These are phyloP conservation scores for Trichogramma dendrolimi DNA, from an alignment of 2,888 invertebrate species.

Conservation along the genomic window DNA sequence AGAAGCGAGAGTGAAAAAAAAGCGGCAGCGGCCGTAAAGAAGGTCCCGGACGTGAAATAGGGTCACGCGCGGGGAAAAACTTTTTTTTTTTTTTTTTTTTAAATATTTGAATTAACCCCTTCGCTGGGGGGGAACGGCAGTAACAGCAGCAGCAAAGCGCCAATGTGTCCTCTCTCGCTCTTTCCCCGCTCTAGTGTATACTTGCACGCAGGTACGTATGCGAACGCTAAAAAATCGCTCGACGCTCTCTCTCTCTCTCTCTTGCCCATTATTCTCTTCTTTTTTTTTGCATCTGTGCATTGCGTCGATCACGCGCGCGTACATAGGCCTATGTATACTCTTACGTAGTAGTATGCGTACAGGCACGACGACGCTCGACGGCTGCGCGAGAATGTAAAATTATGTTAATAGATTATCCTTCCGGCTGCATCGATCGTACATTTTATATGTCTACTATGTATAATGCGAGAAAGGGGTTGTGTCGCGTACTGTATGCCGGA, in stretches of 20 bases:
- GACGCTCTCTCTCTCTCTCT: conserved; percentile 32
- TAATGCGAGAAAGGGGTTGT: neutral
- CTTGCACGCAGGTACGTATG: neutral
- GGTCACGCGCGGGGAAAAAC: conserved; percentile 36
- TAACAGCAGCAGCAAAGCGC: neutral
- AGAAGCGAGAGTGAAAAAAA: conserved; percentile 9
- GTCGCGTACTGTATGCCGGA: conserved; percentile 7
- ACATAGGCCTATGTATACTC: too few relatives aligned
- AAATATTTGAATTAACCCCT: conserved; percentile 52
- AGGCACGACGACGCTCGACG: conserved; percentile 29
- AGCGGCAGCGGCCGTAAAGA: conserved; percentile 11
- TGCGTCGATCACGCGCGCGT: neutral
- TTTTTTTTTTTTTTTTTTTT: conserved; percentile 32
- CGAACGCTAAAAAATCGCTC: neutral
- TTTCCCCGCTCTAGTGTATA: neutral
- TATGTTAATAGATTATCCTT: conserved; percentile 54
- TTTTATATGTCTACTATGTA: too few relatives aligned
- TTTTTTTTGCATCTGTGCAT: conserved; percentile 50
- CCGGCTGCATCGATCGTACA: conserved; percentile 22
- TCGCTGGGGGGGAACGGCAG: conserved; percentile 24
- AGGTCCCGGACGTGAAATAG: conserved; percentile 11
- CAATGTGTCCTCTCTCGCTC: too few relatives aligned
- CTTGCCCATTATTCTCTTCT: conserved; percentile 41
- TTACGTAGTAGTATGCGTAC: too few relatives aligned
- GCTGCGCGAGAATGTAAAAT: conserved; percentile 46